phyloP scores from a whole-genome alignment of 2,888 invertebrate species.

The Syrista parreyssii region DNA sequence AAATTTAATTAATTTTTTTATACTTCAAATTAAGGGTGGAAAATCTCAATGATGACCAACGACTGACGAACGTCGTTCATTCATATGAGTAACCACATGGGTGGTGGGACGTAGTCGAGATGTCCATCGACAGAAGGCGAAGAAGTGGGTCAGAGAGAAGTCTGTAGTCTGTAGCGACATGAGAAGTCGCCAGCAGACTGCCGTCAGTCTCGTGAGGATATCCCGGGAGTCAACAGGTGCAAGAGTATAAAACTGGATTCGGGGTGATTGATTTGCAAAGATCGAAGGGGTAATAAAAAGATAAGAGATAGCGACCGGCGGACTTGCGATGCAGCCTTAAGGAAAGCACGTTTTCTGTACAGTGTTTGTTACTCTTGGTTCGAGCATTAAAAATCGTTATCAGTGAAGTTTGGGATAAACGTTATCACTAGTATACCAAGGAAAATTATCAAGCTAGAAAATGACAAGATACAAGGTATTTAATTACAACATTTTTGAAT shows the following conservation, averaged over 20 bases:
- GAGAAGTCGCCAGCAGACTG: conserved; percentile 55
- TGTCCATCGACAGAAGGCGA: conserved; percentile 32
- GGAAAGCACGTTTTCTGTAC: background rate
- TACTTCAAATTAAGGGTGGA: background rate
- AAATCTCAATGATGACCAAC: background rate
- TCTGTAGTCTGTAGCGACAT: conserved; percentile 57
- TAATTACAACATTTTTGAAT: background rate
- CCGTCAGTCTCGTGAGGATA: conserved; percentile 64
- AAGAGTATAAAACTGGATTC: background rate
- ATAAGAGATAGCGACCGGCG: background rate
- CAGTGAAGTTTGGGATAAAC: background rate
- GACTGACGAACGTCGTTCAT: conserved; percentile 25
- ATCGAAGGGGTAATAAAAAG: background rate
- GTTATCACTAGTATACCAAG: background rate
- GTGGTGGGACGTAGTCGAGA: conserved; percentile 18
- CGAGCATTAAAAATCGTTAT: background rate
- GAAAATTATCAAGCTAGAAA: background rate
- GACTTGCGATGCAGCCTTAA: background rate
- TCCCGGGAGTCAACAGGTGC: conserved; percentile 65
- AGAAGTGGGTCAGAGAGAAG: conserved; percentile 64
- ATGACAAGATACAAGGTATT: background rate
- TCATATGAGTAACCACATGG: conserved; percentile 14
- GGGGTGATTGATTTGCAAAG: background rate
- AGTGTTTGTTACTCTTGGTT: background rate
- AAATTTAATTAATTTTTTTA: background rate